These are phyloP conservation scores for Benitochromis conjunctus DNA, from an alignment of 2,113 vertebrate species.

Conservation along the genomic window DNA sequence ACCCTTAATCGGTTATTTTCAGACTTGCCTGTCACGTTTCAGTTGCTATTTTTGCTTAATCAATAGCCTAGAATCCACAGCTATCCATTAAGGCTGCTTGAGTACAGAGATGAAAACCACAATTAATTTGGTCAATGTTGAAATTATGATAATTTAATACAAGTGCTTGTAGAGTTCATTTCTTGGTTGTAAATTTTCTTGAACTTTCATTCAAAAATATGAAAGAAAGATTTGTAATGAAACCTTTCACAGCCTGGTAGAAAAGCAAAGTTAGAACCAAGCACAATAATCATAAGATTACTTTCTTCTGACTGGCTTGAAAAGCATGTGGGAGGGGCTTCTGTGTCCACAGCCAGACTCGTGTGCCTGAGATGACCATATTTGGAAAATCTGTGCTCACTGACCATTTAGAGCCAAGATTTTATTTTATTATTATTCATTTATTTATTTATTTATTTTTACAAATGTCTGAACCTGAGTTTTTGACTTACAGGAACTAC, in stretches of 20 bases:
- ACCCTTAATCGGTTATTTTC: neutral
- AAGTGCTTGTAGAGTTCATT: neutral
- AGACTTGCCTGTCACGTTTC: neutral
- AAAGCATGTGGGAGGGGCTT: neutral
- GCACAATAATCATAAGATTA: neutral
- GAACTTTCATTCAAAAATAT: neutral
- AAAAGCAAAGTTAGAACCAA: neutral
- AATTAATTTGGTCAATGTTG: neutral
- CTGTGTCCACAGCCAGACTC: neutral
- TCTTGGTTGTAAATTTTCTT: rapidly evolving
- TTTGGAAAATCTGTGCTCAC: rapidly evolving
- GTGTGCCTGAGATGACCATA: neutral
- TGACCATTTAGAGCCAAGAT: neutral
- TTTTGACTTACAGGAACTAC: neutral
- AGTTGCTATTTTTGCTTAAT: neutral
- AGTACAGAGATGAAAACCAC: neutral
- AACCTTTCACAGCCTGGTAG: neutral
- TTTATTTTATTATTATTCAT: rapidly evolving
- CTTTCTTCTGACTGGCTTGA: neutral
- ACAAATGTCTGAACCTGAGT: rapidly evolving
- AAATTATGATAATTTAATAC: neutral
- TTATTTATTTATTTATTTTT: neutral
- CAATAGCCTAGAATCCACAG: neutral
- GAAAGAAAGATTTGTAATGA: neutral
- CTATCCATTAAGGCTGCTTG: neutral